Evolutionary conservation across 2,797 vertebrate genomes (phyloP), one percentile per base, ranked within the genome.

Genomic region (Cuniculus paca): DNA sequence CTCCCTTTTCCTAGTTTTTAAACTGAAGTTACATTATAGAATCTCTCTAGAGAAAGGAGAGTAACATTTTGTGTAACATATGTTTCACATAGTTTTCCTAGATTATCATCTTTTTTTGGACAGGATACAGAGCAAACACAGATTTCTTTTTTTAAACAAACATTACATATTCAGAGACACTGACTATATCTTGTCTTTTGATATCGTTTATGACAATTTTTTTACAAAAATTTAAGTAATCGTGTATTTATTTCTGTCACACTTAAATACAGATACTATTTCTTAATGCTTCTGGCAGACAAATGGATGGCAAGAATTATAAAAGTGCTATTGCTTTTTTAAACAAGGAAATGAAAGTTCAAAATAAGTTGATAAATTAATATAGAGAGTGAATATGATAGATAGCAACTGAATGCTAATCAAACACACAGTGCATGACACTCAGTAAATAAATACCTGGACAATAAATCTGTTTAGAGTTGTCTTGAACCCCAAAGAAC

Each of bases 401-500:
- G 12, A 34, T 19, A 72, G 48, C 12, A 77, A 85, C 31, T 75
- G 20, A 83, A 56, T 58, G 36, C 68, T 61, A 52, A 81, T 45
- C 52, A 91, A 19, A 77, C 56, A 13, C 14, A 86, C 36, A 77
- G 60, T 81, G 19, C 17, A 39, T 77, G 48, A 34, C 72, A 63
- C n/a, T n/a, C 2, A 78, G 42, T 63, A n/a, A 74, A 92, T 90
- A 20, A 61, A 88, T 90, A 16, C 19, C 52, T 96, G 70, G 54
- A 19, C 28, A 92, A 16, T 58, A 24, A 70, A 88, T 80, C 65
- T 34, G 70, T 79, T 58, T 65, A 91, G 31, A 12, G 16, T 34
- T 65, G 19, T 93, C 42, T 68, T 91, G 54, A 85, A 81, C 52
- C n/a, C n/a, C 83, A 91, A 86, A 82, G 45, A 78, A 78, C 24